phyloP scores from a whole-genome alignment of 2,113 vertebrate genomes.

The Trichomycterus rosablanca region DNA sequence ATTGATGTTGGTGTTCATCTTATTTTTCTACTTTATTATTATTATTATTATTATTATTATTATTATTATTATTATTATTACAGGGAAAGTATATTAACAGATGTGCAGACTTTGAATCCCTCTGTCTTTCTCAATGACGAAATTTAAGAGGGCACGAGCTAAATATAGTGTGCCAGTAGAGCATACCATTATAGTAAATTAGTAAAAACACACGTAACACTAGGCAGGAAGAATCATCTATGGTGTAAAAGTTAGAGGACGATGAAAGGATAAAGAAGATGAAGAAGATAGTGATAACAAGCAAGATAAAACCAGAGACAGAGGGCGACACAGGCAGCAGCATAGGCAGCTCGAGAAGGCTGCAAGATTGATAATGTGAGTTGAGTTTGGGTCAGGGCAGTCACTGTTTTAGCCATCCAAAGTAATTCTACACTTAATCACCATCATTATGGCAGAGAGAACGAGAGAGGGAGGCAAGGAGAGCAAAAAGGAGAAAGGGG shows the following conservation, averaged over 20 bases:
- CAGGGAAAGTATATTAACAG: no score
- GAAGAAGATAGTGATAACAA: constrained; percentile 26
- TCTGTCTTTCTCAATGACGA: no score
- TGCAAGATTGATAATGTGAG: constrained; percentile 50
- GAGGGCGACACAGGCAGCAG: constrained; percentile 15
- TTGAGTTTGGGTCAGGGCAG: constrained; percentile 49
- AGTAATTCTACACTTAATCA: constrained; percentile 58
- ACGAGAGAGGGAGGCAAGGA: constrained; percentile 13
- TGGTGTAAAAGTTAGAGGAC: background rate
- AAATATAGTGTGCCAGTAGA: background rate
- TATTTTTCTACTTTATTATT: no score
- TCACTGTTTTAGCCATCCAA: constrained; percentile 40
- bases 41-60: no score
- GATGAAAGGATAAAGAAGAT: constrained; percentile 13
- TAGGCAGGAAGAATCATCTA: no score
- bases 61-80: no score
- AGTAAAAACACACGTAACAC: no score
- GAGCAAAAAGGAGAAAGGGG: constrained; percentile 35
- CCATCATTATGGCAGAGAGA: constrained; percentile 50
- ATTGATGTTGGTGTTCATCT: no score
- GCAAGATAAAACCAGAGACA: constrained; percentile 30
- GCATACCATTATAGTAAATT: constrained; percentile 2
- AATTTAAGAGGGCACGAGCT: background rate
- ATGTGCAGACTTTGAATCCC: no score
- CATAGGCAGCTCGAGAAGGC: constrained; percentile 27